Conservation (phyloP, 2,797 vertebrate genomes). For the Heliangelus exortis region DNA sequence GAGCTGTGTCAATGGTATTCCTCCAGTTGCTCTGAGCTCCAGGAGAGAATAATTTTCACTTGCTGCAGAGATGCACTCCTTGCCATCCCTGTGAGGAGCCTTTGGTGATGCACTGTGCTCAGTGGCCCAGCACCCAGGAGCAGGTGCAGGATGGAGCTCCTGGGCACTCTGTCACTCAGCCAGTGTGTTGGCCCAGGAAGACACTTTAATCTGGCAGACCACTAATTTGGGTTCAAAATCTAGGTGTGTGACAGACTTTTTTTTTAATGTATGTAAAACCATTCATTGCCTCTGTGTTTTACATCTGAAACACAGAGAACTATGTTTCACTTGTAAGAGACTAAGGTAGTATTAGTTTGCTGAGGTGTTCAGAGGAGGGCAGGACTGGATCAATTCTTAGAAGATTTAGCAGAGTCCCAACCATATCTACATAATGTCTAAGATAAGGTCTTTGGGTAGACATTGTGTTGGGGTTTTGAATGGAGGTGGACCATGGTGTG, state of each 20-base stretch:
- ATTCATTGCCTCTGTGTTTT: neutral
- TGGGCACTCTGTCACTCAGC: neutral
- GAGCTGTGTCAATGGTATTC: neutral
- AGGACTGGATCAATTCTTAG: neutral
- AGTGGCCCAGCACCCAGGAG: neutral
- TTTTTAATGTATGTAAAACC: neutral
- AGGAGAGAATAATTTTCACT: neutral
- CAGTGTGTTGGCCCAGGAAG: neutral
- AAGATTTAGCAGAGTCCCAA: neutral
- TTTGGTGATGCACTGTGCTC: neutral
- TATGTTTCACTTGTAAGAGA: neutral
- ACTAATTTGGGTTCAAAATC: neutral
- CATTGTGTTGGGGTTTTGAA: neutral
- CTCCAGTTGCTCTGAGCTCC: neutral
- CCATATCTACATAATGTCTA: neutral
- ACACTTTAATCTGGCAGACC: neutral
- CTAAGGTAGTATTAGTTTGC: neutral
- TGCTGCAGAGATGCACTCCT: neutral
- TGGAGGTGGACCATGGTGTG: fast-evolving
- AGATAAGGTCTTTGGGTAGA: neutral
- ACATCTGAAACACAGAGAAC: neutral
- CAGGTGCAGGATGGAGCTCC: neutral
- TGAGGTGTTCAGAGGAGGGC: neutral
- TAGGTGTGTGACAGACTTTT: neutral
- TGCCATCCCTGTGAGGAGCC: neutral